Conservation (phyloP, 2,113 vertebrate genomes). For the Monarcha castaneiventris region DNA sequence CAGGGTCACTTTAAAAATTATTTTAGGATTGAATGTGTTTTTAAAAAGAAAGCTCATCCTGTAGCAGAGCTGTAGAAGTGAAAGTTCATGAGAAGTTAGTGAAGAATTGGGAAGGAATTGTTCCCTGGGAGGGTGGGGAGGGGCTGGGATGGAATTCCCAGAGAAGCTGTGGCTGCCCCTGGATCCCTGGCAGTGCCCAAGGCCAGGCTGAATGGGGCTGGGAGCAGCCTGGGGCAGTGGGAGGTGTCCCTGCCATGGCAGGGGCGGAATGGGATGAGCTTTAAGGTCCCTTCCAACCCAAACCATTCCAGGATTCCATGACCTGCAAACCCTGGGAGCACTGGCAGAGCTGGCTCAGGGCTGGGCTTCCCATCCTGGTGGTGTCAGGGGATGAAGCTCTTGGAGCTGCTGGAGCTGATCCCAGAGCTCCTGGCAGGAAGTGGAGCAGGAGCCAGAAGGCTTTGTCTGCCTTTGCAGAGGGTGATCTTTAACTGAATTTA, state of each 20-base stretch:
- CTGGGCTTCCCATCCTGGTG: neutral
- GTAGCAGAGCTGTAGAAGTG: neutral
- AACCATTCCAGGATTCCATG: neutral
- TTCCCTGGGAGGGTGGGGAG: rapidly evolving
- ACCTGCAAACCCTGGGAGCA: neutral
- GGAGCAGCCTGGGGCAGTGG: neutral
- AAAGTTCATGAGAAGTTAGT: neutral
- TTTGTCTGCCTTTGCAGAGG: neutral
- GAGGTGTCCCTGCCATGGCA: neutral
- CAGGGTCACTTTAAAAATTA: neutral
- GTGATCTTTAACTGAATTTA: neutral
- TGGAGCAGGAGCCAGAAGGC: neutral
- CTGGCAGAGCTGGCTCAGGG: neutral
- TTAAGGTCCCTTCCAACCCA: neutral
- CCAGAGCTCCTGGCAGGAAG: neutral
- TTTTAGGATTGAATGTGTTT: neutral
- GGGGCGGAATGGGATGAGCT: rapidly evolving
- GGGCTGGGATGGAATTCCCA: neutral
- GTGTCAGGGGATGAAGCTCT: neutral
- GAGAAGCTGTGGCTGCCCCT: neutral
- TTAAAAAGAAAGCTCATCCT: neutral
- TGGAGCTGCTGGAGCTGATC: neutral
- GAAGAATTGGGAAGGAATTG: neutral
- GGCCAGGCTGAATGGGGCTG: neutral
- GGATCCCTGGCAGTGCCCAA: neutral